These are phyloP conservation scores for Cerastis leucographa DNA, from an alignment of 2,888 invertebrate genomes.

Conservation along the genomic window DNA sequence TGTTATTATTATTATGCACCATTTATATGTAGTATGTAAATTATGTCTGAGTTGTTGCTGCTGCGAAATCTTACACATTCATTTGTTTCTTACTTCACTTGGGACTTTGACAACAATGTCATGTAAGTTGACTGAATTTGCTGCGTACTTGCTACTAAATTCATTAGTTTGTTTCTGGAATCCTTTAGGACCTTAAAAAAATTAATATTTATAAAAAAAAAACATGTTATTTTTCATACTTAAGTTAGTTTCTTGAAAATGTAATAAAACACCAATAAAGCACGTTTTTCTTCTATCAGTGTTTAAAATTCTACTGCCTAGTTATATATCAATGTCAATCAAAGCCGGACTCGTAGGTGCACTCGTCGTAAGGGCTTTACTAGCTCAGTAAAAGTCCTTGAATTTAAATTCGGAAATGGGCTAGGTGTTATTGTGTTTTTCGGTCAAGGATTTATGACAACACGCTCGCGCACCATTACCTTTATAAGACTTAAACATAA, in stretches of 20 bases:
- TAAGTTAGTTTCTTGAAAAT: neutral
- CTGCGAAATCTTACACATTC: neutral
- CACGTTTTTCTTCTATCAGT: neutral
- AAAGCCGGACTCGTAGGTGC: neutral
- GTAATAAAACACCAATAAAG: neutral
- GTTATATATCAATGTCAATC: neutral
- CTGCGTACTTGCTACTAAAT: neutral
- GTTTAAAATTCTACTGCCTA: neutral
- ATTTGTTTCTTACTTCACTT: neutral
- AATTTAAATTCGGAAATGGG: neutral
- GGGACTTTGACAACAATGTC: constrained; percentile 2
- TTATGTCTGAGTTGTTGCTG: neutral
- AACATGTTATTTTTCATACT: neutral
- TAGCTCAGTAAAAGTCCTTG: neutral
- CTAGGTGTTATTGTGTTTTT: too few species aligned
- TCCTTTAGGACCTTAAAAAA: neutral
- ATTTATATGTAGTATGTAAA: neutral
- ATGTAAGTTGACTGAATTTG: constrained; percentile 7
- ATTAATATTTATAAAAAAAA: neutral
- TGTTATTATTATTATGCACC: too few species aligned
- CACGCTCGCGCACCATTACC: too few species aligned
- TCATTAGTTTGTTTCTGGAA: constrained; percentile 12
- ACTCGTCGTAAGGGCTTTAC: neutral
- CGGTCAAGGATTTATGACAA: too few species aligned
- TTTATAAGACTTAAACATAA: neutral